Evolutionary conservation across 2,888 invertebrate species (phyloP), one percentile per base, ranked within the genome.

Genomic region (Ditula angustiorana): DNA sequence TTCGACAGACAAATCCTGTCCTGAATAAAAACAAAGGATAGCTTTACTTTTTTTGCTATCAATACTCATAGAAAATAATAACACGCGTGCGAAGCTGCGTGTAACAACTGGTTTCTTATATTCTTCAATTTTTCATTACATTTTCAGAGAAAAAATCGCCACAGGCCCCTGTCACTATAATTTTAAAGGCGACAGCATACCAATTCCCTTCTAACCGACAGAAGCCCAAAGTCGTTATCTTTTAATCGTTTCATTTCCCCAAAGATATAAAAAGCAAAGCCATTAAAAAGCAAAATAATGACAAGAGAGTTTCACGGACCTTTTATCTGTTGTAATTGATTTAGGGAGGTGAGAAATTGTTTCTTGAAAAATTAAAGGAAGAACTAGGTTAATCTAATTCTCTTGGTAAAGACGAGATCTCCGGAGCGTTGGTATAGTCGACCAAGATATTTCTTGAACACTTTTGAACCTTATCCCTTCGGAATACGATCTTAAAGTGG

Each of bases 321-420:
- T 35, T 53, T 60, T 56, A 35, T 49, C 35, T 5, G 35, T 28
- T 26, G 2, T 56, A 55, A 55, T 47, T 37, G 47, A 37, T 53
- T 61, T 55, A 55, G 26, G 4, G 44, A 8, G 52, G 37, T 41
- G 62, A 23, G 49, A 56, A 49, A 30, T 61, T 52, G 37, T 41
- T 41, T 24, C 37, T 49, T 19, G 61, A 46, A 37, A 61, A 56
- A 56, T 49, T 11, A 49, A 28, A 26, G 24, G 24, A 5, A 21
- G 55, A 61, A 56, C 37, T 62, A 62, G 56, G 56, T 56, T 62
- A 55, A 62, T 62, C 28, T 26, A 28, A 30, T 49, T 53, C 41
- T n/a, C 35, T 21, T 46, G n/a, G 1, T 21, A 26, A 37, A 59
- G 21, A 26, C 41, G 57, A 11, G 21, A n/a, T 37, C 37, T 26